Evolutionary conservation across 2,797 vertebrate genomes (phyloP).

Genomic region (Pelodytes ibericus): DNA sequence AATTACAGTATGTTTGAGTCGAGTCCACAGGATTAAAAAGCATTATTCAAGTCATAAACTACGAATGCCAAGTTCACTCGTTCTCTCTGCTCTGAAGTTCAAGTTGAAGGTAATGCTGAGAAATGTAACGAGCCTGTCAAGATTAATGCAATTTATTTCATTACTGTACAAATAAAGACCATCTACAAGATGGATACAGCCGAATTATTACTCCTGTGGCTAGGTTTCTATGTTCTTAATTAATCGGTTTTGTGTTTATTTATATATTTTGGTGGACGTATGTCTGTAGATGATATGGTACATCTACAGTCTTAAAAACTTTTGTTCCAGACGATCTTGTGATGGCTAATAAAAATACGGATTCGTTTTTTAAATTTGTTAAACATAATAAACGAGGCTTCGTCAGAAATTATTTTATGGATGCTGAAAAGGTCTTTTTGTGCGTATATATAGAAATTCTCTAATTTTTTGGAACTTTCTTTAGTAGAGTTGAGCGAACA

Average conservation of each 20-base stretch:
- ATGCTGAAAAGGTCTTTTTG: no score
- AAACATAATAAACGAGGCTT: not conserved
- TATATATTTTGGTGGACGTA: not conserved
- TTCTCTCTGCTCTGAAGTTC: slow-evolving; percentile 60
- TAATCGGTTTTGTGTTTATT: not conserved
- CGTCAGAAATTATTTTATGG: not conserved
- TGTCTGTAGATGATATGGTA: not conserved
- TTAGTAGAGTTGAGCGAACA: no score
- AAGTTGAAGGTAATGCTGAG: slow-evolving; percentile 64
- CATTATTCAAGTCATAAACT: slow-evolving; percentile 57
- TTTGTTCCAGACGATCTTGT: not conserved
- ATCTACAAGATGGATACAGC: slow-evolving; percentile 57
- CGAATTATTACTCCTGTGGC: slow-evolving; percentile 15
- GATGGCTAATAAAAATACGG: not conserved
- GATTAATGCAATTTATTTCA: slow-evolving; percentile 61
- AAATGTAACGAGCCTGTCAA: slow-evolving; percentile 64
- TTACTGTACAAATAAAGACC: slow-evolving; percentile 66
- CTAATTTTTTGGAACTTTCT: no score
- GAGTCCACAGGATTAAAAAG: slow-evolving; percentile 66
- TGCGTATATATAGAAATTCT: no score
- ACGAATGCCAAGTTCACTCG: not conserved
- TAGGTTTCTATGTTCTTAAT: not conserved
- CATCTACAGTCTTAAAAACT: not conserved
- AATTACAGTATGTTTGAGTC: slow-evolving; percentile 64
- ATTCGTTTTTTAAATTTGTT: not conserved